Evolutionary conservation across 2,797 vertebrate species (phyloP).

Genomic region (Scomberomorus guttatus): DNA sequence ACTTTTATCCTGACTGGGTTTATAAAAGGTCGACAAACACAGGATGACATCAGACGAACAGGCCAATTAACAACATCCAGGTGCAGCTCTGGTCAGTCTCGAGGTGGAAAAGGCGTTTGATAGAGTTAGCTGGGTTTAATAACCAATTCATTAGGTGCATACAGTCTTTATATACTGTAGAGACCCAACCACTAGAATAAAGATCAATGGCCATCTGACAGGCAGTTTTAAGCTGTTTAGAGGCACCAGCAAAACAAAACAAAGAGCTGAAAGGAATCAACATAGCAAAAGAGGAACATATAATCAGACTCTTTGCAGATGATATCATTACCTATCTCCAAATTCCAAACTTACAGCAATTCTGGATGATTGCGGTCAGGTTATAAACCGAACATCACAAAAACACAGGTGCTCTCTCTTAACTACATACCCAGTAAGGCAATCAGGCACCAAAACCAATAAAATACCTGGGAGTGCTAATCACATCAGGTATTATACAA

Average conservation of each 20-base stretch:
- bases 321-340: too few species aligned
- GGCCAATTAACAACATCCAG: background rate
- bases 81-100: background rate
- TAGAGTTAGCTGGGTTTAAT: background rate
- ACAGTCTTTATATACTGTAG: background rate
- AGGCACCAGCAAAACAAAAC: too few species aligned
- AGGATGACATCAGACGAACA: conserved; percentile 28
- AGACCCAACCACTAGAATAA: background rate
- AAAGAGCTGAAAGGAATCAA: too few species aligned
- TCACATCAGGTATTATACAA: background rate
- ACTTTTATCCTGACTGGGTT: background rate
- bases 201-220: too few species aligned
- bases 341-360: too few species aligned
- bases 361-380: too few species aligned
- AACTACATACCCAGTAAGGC: background rate
- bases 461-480: background rate
- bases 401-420: conserved; percentile 12
- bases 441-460: conserved; percentile 2
- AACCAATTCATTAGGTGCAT: background rate
- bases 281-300: too few species aligned
- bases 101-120: background rate
- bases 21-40: conserved; percentile 16
- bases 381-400: background rate
- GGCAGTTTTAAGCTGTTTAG: too few species aligned
- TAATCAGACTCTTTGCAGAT: too few species aligned